Percentiles rank a stretch among this genome's conserved stretches.
Evolutionary conservation across 2,888 invertebrate genomes (phyloP).

Genomic region (Hydriomena furcata): DNA sequence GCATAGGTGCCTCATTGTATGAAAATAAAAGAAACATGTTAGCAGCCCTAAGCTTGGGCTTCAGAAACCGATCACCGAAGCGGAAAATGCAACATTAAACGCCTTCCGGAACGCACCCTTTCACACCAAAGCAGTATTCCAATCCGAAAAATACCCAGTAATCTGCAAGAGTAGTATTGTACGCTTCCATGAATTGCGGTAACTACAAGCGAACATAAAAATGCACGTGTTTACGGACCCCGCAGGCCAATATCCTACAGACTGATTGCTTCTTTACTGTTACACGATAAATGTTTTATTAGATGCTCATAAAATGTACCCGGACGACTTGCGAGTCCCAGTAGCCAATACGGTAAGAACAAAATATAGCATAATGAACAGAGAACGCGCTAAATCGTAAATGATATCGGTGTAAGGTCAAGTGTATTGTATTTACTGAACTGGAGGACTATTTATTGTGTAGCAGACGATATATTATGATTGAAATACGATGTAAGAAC

Average conservation of each 20-base stretch:
- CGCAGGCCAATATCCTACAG: constrained; percentile 78
- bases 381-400: not conserved
- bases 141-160: constrained; percentile 29
- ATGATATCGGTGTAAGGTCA: not conserved
- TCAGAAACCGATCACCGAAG: constrained; percentile 11
- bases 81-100: constrained; percentile 24
- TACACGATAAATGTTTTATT: constrained; percentile 83
- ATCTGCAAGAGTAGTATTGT: constrained; percentile 49
- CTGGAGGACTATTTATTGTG: no score
- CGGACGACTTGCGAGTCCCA: constrained; percentile 74
- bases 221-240: constrained; percentile 80
- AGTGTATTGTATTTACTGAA: no score
- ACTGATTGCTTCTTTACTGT: constrained; percentile 84
- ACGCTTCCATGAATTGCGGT: constrained; percentile 58
- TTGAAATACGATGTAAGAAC: no score
- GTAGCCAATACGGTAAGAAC: constrained; percentile 64
- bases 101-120: constrained; percentile 17
- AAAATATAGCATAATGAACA: constrained; percentile 5
- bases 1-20: no score
- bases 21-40: no score
- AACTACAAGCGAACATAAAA: constrained; percentile 70
- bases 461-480: no score
- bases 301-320: constrained; percentile 78
- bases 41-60: constrained; percentile 12
- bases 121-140: constrained; percentile 17